Evolutionary conservation across 2,888 invertebrate species (phyloP), one percentile per base, ranked within the genome.

Genomic region (Plusia festucae): DNA sequence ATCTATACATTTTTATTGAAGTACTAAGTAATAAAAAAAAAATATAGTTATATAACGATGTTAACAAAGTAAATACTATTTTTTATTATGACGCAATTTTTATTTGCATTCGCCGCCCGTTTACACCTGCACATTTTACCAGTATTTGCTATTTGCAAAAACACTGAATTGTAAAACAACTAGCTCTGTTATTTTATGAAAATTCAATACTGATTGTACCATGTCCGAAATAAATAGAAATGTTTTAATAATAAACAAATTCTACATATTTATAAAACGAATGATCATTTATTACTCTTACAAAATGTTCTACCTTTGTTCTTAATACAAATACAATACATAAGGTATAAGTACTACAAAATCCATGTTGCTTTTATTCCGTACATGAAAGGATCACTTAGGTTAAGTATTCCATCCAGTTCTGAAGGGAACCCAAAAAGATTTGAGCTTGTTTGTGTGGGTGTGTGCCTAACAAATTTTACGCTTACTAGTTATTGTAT

Each of bases 401-500:
- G 64, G 44, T 54, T 62, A 58, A 66, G 44, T 54, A 54, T 54
- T 70, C 54, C 53, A 22, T 57, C 56, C 55, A 53, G 46, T 68
- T 78, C 70, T 20, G 52, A 46, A 65, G 54, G 77, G 84, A 82
- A 81, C 86, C 82, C 87, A 76, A 83, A 85, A 80, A 71, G 71
- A 56, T 73, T 54, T 60, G 49, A 27, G 57, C 34, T 60, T 80
- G 70, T 82, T 78, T 63, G 78, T 80, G 81, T 78, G 82, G 75
- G 81, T 86, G 83, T 88, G 82, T 85, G 84, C 85, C 79, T 70
- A 82, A 85, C 81, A 82, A 87, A 89, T 89, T 88, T 86, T 83
- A 89, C 85, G 87, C 86, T 86, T 82, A 84, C 82, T 82, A 83
- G 82, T 85, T 84, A 85, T 88, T 86, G 85, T 85, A 82, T 82